Evolutionary conservation across 2,113 vertebrate genomes (phyloP).

Genomic region (Elaphurus davidianus): DNA sequence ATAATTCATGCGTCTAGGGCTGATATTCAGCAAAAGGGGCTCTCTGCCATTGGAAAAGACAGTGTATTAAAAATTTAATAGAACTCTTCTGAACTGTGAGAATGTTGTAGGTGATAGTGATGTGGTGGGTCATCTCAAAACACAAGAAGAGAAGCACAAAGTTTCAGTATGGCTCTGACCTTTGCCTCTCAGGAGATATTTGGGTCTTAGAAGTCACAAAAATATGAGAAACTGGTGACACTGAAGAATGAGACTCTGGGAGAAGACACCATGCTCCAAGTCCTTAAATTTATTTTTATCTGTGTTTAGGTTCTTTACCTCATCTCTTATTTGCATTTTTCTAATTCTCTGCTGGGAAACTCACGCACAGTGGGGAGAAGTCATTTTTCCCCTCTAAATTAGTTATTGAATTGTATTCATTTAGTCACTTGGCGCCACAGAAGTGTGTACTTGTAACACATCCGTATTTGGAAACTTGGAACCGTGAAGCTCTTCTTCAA

Average conservation of each 20-base stretch:
- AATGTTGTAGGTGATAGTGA: conserved; percentile 66
- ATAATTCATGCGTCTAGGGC: conserved; percentile 83
- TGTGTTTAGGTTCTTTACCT: not conserved
- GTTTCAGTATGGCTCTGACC: conserved; percentile 41
- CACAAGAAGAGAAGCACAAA: conserved; percentile 13
- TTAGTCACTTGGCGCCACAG: not conserved
- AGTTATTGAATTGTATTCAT: not conserved
- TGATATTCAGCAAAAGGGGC: conserved; percentile 76
- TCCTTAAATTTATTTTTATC: not conserved
- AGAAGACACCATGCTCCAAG: not conserved
- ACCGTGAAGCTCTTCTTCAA: not conserved
- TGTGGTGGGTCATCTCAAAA: conserved; percentile 42
- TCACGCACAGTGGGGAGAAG: not conserved
- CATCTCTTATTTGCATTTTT: conserved; percentile 19
- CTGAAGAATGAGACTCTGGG: not conserved
- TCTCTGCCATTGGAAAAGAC: conserved; percentile 78
- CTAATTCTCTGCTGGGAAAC: conserved; percentile 8
- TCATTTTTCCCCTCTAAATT: not conserved
- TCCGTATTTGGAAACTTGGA: not conserved
- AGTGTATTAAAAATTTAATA: conserved; percentile 79
- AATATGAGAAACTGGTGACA: not conserved
- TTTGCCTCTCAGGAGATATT: conserved; percentile 21
- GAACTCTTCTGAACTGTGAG: conserved; percentile 75
- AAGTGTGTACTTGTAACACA: not conserved
- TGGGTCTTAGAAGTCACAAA: conserved; percentile 40